Percentiles rank a stretch among this genome's conserved stretches.
These are phyloP conservation scores for Eupithecia subfuscata DNA, from an alignment of 2,888 invertebrate genomes.

Conservation along the genomic window DNA sequence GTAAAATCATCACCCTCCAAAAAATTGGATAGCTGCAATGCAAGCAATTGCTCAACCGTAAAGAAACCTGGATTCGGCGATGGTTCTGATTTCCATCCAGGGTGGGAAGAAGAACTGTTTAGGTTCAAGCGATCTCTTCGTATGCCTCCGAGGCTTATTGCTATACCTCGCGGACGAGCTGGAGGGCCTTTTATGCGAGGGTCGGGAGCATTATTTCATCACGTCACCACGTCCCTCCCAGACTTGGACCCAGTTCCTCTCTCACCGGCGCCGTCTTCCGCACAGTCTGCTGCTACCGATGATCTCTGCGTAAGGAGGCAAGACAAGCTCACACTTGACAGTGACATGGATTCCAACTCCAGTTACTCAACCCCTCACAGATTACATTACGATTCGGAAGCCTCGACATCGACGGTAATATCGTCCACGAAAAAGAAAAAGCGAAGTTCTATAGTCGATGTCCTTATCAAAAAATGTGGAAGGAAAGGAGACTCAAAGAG, in stretches of 20 bases:
- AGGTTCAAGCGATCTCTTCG: constrained; percentile 92
- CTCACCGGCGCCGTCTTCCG: constrained; percentile 87
- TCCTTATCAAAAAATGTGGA: constrained; percentile 87
- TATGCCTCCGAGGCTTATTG: constrained; percentile 92
- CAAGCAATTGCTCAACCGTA: constrained; percentile 67
- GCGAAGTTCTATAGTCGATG: constrained; percentile 86
- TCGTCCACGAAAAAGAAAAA: constrained; percentile 83
- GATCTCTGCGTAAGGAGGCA: constrained; percentile 75
- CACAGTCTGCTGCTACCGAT: constrained; percentile 85
- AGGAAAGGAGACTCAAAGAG: constrained; percentile 83
- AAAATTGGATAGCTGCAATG: constrained; percentile 66
- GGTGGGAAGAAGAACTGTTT: constrained; percentile 93
- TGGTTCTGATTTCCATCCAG: constrained; percentile 89
- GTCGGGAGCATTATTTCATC: constrained; percentile 76
- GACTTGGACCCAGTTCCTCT: constrained; percentile 90
- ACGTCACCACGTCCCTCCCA: constrained; percentile 90
- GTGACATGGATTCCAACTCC: constrained; percentile 87
- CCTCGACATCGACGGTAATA: constrained; percentile 86
- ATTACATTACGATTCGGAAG: constrained; percentile 87
- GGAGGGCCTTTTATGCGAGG: constrained; percentile 81
- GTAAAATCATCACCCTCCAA: constrained; percentile 67
- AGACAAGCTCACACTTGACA: constrained; percentile 82
- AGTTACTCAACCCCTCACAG: constrained; percentile 84
- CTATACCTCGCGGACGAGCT: constrained; percentile 87
- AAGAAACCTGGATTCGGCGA: constrained; percentile 87